These are phyloP conservation scores for Aelia acuminata DNA, from an alignment of 2,888 invertebrate genomes.

Conservation along the genomic window DNA sequence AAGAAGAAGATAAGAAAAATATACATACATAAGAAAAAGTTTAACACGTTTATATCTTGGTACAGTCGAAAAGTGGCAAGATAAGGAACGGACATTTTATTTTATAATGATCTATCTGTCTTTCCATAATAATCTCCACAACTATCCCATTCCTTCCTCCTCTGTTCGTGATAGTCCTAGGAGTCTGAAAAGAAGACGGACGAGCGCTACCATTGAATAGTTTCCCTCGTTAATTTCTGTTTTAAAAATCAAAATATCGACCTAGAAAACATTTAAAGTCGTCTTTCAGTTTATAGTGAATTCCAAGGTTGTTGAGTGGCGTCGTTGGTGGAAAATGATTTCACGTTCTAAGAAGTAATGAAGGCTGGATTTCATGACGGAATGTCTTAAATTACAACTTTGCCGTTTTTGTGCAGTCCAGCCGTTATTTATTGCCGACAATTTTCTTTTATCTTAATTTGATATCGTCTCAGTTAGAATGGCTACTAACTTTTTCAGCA, in stretches of 20 bases:
- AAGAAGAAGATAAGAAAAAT: too few species aligned
- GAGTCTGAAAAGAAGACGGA: too few species aligned
- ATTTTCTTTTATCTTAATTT: conserved; percentile 46
- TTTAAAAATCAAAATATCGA: background rate
- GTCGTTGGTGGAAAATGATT: background rate
- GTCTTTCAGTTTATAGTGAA: background rate
- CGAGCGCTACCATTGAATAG: too few species aligned
- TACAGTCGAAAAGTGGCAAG: too few species aligned
- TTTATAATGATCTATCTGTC: too few species aligned
- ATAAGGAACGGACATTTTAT: too few species aligned
- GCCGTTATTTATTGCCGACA: background rate
- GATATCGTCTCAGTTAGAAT: conserved; percentile 32
- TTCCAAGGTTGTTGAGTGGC: background rate
- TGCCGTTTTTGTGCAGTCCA: background rate
- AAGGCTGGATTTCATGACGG: conserved; percentile 36
- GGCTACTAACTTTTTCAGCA: background rate
- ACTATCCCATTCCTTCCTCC: too few species aligned
- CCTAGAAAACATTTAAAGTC: background rate
- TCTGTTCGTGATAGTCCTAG: too few species aligned
- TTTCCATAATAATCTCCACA: too few species aligned
- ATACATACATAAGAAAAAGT: too few species aligned
- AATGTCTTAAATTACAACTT: conserved; percentile 31
- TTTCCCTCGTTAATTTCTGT: too few species aligned
- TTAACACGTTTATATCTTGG: too few species aligned
- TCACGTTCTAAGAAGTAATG: conserved; percentile 8